Evolutionary conservation across 2,888 invertebrate species (phyloP), one percentile per base, ranked within the genome.

Genomic region (Fabriciana adippe): DNA sequence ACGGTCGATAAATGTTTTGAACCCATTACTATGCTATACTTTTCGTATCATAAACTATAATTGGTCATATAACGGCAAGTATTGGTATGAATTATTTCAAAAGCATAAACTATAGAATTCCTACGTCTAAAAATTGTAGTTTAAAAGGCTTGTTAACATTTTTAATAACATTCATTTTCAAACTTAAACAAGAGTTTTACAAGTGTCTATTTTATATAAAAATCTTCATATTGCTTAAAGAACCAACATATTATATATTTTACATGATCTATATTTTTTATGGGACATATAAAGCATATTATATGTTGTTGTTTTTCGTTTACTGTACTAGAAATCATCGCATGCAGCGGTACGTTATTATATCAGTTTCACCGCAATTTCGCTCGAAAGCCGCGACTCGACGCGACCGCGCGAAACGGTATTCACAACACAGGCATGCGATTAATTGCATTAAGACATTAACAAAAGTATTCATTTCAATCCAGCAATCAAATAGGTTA

Each of bases 301-400:
- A 41, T 41, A 41, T 41, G 3, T 48, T 64, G 47, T 56, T 56
- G 41, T 48, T 47, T 48, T n/a, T 16, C 41, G 18, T 51, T 67
- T 31, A 61, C 41, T 57, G 45, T 67, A 68, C 70, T 68, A 72
- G 72, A 72, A 71, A 70, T 66, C 70, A 67, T 57, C 41, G 65
- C 73, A 72, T 72, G 69, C 85, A 81, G 84, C 83, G 85, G 74
- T 70, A 69, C 78, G 76, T 80, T 81, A 84, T 87, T 86, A 83
- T 84, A 84, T 86, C 81, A 83, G 81, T 89, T 92, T 90, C 89
- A 85, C 88, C 82, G 80, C 82, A 82, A 84, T 86, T 88, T 88
- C 79, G 82, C 80, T 88, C 79, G 89, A 91, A 91, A 90, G 90
- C 86, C 78, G 78, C 73, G 79, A 76, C 72, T 74, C 70, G 73